Evolutionary conservation across 2,888 invertebrate species (phyloP).

Genomic region (Nebria salina): DNA sequence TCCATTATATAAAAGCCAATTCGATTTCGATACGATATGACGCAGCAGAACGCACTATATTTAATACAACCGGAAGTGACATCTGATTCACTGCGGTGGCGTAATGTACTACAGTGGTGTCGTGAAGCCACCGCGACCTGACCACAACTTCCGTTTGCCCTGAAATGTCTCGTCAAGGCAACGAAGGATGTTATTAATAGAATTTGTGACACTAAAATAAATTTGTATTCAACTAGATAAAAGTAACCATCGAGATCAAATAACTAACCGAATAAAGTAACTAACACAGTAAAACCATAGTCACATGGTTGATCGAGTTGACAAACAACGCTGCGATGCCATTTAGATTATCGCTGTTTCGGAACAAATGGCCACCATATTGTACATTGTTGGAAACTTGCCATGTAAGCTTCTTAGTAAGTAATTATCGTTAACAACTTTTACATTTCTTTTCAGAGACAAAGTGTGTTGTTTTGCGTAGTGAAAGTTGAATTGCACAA

Average conservation of each 20-base stretch:
- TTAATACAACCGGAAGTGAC: constrained; percentile 2
- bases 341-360: neutral
- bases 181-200: neutral
- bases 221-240: too few species aligned
- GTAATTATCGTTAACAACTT: neutral
- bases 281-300: neutral
- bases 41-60: neutral
- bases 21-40: neutral
- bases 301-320: neutral
- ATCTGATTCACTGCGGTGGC: constrained; percentile 14
- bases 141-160: constrained; percentile 14
- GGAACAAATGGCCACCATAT: neutral
- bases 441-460: neutral
- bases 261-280: neutral
- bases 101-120: neutral
- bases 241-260: too few species aligned
- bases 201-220: neutral
- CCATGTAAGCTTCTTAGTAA: neutral
- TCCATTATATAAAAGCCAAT: neutral
- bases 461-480: neutral
- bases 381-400: neutral
- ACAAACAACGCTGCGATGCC: neutral
- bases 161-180: constrained; percentile 12
- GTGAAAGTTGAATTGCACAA: too few species aligned
- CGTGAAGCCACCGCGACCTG: constrained; percentile 7